A percentile compares a stretch with the other conserved stretches of the same genome.
Conservation (phyloP, 2,113 vertebrate species). For the Cygnus atratus region DNA sequence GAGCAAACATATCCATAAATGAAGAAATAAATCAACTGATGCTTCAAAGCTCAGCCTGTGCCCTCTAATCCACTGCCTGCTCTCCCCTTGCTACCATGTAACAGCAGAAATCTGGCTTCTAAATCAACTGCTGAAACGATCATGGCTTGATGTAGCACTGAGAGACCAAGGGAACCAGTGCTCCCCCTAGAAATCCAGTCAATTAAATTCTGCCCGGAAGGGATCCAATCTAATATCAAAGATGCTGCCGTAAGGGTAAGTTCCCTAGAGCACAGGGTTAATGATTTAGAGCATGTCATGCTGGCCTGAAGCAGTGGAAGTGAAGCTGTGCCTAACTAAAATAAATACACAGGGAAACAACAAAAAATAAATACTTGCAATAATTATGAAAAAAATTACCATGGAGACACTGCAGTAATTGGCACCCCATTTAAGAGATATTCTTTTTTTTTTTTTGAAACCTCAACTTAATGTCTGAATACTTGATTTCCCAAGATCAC, state of each 20-base stretch:
- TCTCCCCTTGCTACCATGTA: neutral
- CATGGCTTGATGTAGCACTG: conserved; percentile 33
- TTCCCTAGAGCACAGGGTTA: conserved; percentile 77
- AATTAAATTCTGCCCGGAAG: conserved; percentile 80
- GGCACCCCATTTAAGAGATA: neutral
- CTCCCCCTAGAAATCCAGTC: conserved; percentile 67
- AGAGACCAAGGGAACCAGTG: conserved; percentile 29
- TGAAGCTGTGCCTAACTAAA: conserved; percentile 17
- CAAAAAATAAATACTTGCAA: conserved; percentile 36
- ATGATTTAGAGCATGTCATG: conserved; percentile 72
- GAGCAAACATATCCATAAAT: neutral
- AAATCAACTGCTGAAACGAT: conserved; percentile 63
- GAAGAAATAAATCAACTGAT: neutral
- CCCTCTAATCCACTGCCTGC: conserved; percentile 3
- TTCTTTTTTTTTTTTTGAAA: neutral
- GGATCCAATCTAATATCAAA: conserved; percentile 79
- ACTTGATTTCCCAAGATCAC: conserved; percentile 1
- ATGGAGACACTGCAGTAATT: neutral
- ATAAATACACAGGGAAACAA: conserved; percentile 16
- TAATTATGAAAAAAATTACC: neutral
- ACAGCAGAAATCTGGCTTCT: conserved; percentile 34
- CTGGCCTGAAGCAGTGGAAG: conserved; percentile 65
- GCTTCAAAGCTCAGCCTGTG: neutral
- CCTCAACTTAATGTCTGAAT: neutral
- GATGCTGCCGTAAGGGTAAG: conserved; percentile 63